Conservation (phyloP, 2,797 vertebrate species). For the Leontopithecus rosalia region DNA sequence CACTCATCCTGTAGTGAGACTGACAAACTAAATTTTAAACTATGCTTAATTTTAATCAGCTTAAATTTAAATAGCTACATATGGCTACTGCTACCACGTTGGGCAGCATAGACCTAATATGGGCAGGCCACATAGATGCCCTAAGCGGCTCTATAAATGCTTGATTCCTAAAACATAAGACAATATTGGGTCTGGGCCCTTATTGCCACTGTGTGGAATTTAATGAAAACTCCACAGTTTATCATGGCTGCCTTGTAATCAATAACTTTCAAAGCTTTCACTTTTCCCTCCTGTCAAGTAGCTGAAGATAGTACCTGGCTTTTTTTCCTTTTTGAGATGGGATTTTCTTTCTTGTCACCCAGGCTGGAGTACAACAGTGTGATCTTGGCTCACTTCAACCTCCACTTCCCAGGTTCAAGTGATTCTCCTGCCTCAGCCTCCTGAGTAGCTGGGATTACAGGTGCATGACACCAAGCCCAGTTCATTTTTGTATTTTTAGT, state of each 20-base stretch:
- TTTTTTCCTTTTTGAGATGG: not conserved
- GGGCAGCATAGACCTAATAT: not conserved
- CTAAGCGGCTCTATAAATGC: not conserved
- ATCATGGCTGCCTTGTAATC: not conserved
- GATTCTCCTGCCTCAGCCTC: not conserved
- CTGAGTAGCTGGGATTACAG: not conserved
- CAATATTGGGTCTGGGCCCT: not conserved
- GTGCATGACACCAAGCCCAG: not conserved
- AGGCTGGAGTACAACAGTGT: not conserved
- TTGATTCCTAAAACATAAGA: not conserved
- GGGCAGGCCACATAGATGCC: not conserved
- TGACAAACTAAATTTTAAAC: not conserved
- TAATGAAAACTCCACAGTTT: slow-evolving; percentile 29
- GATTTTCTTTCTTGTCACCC: not conserved
- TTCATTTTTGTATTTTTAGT: not conserved
- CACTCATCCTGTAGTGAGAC: not conserved
- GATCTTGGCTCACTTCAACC: not conserved
- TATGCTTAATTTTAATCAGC: not conserved
- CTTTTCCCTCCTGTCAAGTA: not conserved
- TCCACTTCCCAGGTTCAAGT: not conserved
- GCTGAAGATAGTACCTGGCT: not conserved
- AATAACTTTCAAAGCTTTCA: slow-evolving; percentile 7
- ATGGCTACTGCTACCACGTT: not conserved
- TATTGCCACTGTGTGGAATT: not conserved
- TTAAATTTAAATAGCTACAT: not conserved